Base-by-base conservation (phyloP, 2,113 vertebrate genomes). In the Eulemur macaco region DNA sequence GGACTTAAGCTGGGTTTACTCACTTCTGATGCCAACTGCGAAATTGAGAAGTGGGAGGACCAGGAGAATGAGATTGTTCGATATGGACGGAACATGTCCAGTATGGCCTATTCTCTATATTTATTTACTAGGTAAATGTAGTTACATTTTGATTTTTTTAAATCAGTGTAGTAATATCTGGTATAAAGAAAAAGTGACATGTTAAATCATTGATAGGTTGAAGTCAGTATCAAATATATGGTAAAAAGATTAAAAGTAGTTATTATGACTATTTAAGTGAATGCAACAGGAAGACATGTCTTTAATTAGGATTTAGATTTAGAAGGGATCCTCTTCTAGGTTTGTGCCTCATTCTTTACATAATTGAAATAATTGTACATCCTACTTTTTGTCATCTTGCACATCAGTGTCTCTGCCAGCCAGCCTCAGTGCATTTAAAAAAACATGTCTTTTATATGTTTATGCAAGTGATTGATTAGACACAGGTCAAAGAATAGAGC, bases 1-100 rank as follows among this genome's bases (percentile, higher is more conserved):
- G 99, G 99, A 25, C 98, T 99, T 96, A 99, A 99, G 98, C 98
- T 99, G 58, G 99, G 99, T 69, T 98, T 99, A 92, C 99, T 99
- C 86, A 99, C 99, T 2, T 99, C 99, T 3, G 99, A 99, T 56
- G 96, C 99, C 84, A 99, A 99, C 98, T 98, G 99, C 0, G 99
- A 99, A 98, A 98, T 99, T 60, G 99, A 99, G 91, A 99, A 99
- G 95, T 99, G 99, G 99, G 99, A 99, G 66, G 99, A 99, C 97
- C 99, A 99, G 97, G 99, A 99, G 45, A 99, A 99, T 12, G 99
- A 99, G 63, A 97, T 99, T 0, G 98, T 99, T 73, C 99, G 98
- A 0, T 99, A 98, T 63, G 99, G 99, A 68, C 99, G 99, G 98
- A 99, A 98, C 97, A 98, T 99, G 98, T 99, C 99, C 98, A 99